These are phyloP conservation scores for Zaprionus taronus DNA, from an alignment of 1,140 invertebrate genomes.

Conservation along the genomic window DNA sequence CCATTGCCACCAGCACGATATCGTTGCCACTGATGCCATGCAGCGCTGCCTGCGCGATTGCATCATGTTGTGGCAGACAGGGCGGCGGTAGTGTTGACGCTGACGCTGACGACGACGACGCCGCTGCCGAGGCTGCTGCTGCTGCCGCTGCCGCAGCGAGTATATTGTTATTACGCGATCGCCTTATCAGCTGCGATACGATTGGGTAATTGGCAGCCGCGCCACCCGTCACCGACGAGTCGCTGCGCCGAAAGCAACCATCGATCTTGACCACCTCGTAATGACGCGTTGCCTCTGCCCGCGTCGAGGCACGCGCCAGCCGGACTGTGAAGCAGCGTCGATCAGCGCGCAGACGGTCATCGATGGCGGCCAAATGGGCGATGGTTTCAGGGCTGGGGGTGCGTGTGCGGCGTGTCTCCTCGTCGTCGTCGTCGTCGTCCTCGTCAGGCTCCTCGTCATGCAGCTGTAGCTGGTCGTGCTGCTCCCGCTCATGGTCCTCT, in stretches of 20 bases:
- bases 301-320: constrained; percentile 87
- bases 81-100: constrained; percentile 75
- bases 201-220: constrained; percentile 81
- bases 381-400: constrained; percentile 76
- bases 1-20: constrained; percentile 88
- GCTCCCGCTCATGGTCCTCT: constrained; percentile 13
- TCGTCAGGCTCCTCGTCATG: constrained; percentile 64
- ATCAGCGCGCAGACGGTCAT: constrained; percentile 75
- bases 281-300: constrained; percentile 87
- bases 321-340: constrained; percentile 85
- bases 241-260: constrained; percentile 85
- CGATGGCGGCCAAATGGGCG: constrained; percentile 75
- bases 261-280: constrained; percentile 88
- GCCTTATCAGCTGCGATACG: constrained; percentile 85
- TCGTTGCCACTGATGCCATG: constrained; percentile 86
- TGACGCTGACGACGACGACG: constrained; percentile 57
- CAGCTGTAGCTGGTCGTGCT: not conserved
- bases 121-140: constrained; percentile 77
- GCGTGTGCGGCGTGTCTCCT: constrained; percentile 30
- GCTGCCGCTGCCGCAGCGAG: constrained; percentile 65
- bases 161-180: constrained; percentile 83
- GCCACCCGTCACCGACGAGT: constrained; percentile 84
- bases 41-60: constrained; percentile 79
- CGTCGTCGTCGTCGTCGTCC: constrained; percentile 35
- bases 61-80: constrained; percentile 74